Base-by-base conservation (phyloP, 1,140 invertebrate genomes). In the Elymnias hypermnestra region DNA sequence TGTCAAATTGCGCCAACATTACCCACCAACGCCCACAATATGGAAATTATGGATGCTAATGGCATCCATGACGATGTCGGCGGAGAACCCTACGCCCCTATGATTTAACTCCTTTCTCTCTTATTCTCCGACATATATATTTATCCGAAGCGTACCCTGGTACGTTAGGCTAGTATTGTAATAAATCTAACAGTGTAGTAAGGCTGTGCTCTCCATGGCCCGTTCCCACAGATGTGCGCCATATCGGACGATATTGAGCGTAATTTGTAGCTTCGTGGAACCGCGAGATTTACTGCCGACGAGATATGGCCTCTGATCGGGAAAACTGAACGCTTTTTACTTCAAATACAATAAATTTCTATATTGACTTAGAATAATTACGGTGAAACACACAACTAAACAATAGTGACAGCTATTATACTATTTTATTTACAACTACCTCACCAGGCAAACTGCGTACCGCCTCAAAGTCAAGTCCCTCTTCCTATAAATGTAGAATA, bases 211-310 rank as follows among this genome's bases (percentile, higher is more conserved):
- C 19, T 6, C 29, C 29, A 8, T 33, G 26, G 29, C 21, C 21
- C 15, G 58, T 51, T 72, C 68, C 60, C 64, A 72, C 68, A 57
- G 53, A 46, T 47, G 44, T 19, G 70, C 61, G 56, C 70, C 63
- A 69, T 77, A 50, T 72, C 67, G 63, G 63, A 57, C 63, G 74
- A 76, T 73, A 72, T 68, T 62, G 45, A 69, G 62, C 66, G 69
- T 77, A 77, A 77, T 77, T 73, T 73, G 73, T 72, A 74, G 70
- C 67, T 57, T 66, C 69, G 69, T 70, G 63, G 59, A 44, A 43
- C 37, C 33, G 19, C 33, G 48, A 58, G 64, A 73, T 72, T 70
- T 72, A 72, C 66, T 61, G 70, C 53, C 45, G 17, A 31, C 22
- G 28, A 63, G 63, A 67, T 67, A 42, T n/a, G n/a, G 10, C 28